Evolutionary conservation across 2,888 invertebrate genomes (phyloP).

Genomic region (Dioctria rufipes): DNA sequence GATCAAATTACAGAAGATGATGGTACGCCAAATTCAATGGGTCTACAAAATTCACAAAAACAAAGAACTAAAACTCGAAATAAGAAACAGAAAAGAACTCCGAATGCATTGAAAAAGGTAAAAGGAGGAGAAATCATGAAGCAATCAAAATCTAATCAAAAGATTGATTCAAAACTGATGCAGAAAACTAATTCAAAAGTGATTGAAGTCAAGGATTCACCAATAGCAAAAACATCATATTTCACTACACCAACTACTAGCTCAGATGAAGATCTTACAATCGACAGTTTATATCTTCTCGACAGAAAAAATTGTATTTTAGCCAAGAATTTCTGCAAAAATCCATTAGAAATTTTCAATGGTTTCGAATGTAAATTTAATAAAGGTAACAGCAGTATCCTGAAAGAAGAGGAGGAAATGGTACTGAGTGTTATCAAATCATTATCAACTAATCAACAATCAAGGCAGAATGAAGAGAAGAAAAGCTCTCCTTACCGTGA

Average conservation of each 20-base stretch:
- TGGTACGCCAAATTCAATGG: background rate
- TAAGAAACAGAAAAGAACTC: slow-evolving; percentile 40
- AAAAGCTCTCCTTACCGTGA: background rate
- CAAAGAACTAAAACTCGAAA: slow-evolving; percentile 12
- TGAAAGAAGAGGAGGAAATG: slow-evolving; percentile 61
- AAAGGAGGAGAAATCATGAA: slow-evolving; percentile 35
- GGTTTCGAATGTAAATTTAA: slow-evolving; percentile 57
- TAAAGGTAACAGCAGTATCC: slow-evolving; percentile 51
- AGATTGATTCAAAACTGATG: slow-evolving; percentile 41
- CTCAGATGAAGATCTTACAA: slow-evolving; percentile 7
- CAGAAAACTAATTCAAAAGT: background rate
- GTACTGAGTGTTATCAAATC: slow-evolving; percentile 59
- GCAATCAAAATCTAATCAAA: slow-evolving; percentile 27
- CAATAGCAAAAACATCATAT: background rate
- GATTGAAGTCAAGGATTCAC: background rate
- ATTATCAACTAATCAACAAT: slow-evolving; percentile 33
- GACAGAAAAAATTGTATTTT: slow-evolving; percentile 45
- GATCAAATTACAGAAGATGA: background rate
- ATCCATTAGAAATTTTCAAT: slow-evolving; percentile 55
- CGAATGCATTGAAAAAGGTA: slow-evolving; percentile 31
- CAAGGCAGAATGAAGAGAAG: background rate
- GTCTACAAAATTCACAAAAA: background rate
- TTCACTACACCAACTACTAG: background rate
- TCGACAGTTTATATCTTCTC: slow-evolving; percentile 14
- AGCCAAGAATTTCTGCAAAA: slow-evolving; percentile 51